Percentiles rank a stretch among this genome's conserved stretches.
Conservation (phyloP, 1,140 invertebrate genomes). For the Chlorops oryzae region DNA sequence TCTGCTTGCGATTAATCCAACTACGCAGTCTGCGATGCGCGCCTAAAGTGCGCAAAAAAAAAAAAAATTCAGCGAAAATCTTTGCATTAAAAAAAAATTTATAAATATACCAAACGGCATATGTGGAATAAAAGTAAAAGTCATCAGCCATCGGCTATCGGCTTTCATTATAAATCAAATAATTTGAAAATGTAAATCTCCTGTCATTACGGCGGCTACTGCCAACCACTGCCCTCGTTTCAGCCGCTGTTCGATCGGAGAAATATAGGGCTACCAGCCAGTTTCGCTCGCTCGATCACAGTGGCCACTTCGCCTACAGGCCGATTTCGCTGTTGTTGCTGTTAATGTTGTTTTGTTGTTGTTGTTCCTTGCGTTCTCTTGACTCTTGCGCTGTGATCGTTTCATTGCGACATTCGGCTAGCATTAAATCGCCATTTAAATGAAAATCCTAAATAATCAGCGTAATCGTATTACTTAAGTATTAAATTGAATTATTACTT, state of each 20-base stretch:
- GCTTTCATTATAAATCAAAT: conserved; percentile 14
- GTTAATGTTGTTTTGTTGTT: not conserved
- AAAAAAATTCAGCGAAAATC: no score
- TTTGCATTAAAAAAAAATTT: no score
- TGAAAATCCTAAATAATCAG: conserved; percentile 12
- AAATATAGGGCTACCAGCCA: not conserved
- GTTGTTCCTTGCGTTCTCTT: not conserved
- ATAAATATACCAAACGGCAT: no score
- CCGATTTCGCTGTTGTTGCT: not conserved
- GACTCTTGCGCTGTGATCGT: not conserved
- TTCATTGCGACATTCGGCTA: not conserved
- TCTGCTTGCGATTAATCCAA: no score
- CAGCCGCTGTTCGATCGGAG: not conserved
- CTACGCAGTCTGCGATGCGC: no score
- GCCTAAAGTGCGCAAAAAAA: no score
- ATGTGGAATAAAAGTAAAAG: conserved; percentile 14
- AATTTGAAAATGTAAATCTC: conserved; percentile 1
- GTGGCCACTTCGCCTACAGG: not conserved
- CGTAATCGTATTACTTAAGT: conserved; percentile 17
- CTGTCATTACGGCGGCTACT: not conserved
- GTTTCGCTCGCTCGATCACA: not conserved
- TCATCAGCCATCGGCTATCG: no score
- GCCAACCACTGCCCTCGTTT: not conserved
- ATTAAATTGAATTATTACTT: conserved; percentile 17
- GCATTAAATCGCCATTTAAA: no score